Conservation (phyloP, 2,113 vertebrate genomes). For the Eleginops maclovinus region DNA sequence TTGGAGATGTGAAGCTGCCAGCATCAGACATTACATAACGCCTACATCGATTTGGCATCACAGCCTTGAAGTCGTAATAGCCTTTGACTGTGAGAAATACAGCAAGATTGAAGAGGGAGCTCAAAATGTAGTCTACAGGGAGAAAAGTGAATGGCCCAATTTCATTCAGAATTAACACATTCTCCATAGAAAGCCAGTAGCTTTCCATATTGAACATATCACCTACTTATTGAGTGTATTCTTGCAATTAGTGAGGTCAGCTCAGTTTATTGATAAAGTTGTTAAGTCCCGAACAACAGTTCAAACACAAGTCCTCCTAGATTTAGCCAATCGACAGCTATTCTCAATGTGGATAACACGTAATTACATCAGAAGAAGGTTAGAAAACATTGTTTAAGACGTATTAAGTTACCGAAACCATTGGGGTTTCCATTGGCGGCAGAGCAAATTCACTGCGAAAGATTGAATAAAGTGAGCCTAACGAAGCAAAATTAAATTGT, state of each 20-base stretch:
- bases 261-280: conserved; percentile 35
- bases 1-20: conserved; percentile 54
- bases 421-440: neutral
- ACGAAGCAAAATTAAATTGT: neutral
- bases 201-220: conserved; percentile 6
- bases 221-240: conserved; percentile 43
- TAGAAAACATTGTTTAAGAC: neutral
- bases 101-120: conserved; percentile 44
- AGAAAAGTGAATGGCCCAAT: conserved; percentile 11
- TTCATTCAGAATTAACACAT: conserved; percentile 53
- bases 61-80: conserved; percentile 67
- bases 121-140: conserved; percentile 38
- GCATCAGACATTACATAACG: conserved; percentile 53
- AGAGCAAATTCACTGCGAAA: neutral
- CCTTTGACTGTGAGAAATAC: conserved; percentile 55
- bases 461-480: neutral
- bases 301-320: neutral
- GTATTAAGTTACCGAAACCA: neutral
- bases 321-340: conserved; percentile 5
- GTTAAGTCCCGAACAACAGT: neutral
- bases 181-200: conserved; percentile 36
- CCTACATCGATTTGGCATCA: conserved; percentile 66
- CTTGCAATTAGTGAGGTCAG: conserved; percentile 47
- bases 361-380: neutral
- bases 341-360: neutral